Conservation (phyloP, 2,113 vertebrate genomes). For the Odobenus rosmarus region DNA sequence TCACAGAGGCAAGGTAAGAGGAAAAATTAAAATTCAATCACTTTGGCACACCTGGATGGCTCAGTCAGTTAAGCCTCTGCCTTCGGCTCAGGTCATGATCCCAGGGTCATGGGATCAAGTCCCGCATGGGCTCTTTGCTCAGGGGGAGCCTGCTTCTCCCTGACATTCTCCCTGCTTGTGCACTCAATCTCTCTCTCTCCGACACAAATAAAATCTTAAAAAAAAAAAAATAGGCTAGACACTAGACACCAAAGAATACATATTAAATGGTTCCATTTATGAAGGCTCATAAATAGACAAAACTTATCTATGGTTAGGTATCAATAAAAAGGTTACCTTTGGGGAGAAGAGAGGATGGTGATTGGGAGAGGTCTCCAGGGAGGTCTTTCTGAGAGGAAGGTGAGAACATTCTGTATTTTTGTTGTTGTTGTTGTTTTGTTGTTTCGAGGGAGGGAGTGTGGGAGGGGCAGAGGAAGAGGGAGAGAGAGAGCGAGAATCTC, state of each 20-base stretch:
- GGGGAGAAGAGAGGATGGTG: neutral
- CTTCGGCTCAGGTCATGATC: too few species aligned
- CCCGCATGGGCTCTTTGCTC: too few species aligned
- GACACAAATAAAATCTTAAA: too few species aligned
- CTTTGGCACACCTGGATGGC: neutral
- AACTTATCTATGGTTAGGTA: constrained; percentile 20
- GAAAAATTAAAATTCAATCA: constrained; percentile 44
- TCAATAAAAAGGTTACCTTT: neutral
- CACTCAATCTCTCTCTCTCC: too few species aligned
- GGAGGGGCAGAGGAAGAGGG: neutral
- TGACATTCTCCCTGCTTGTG: too few species aligned
- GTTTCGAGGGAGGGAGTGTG: neutral
- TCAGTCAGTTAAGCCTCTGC: too few species aligned
- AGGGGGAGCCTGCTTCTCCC: too few species aligned
- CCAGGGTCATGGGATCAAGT: too few species aligned
- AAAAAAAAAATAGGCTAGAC: neutral
- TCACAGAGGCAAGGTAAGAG: neutral
- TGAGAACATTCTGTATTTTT: neutral
- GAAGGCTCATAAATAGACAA: neutral
- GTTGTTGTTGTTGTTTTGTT: too few species aligned
- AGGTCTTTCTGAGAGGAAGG: neutral
- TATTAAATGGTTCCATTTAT: neutral
- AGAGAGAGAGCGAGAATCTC: neutral
- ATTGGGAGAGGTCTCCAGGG: neutral
- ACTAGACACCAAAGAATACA: neutral